Evolutionary conservation across 2,113 vertebrate species (phyloP).

Genomic region (Seriola dumerili): DNA sequence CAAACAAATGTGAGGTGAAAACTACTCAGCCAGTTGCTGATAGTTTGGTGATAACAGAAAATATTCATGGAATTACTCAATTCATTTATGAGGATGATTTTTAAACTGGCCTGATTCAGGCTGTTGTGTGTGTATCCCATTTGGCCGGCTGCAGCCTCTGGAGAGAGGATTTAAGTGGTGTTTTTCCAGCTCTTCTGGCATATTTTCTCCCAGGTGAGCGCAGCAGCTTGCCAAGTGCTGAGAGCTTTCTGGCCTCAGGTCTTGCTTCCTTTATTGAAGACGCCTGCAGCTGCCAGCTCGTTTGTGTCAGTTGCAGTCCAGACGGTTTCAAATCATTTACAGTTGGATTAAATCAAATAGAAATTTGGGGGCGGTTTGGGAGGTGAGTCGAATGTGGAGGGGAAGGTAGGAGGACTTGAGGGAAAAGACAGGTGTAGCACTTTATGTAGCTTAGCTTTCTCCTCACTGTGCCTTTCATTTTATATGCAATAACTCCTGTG

Average conservation of each 20-base stretch:
- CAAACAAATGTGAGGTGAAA: not conserved
- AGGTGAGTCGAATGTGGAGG: constrained; percentile 2
- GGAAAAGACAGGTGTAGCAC: constrained; percentile 34
- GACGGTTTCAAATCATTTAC: constrained; percentile 48
- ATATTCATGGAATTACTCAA: constrained; percentile 33
- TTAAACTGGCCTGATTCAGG: constrained; percentile 18
- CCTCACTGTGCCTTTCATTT: not conserved
- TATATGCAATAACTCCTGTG: not conserved
- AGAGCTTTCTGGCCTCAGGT: constrained; percentile 55
- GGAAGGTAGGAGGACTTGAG: not conserved
- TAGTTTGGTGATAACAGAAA: constrained; percentile 28
- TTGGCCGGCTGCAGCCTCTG: constrained; percentile 36
- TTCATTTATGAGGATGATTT: not conserved
- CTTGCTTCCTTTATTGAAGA: constrained; percentile 55
- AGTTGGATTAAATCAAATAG: constrained; percentile 42
- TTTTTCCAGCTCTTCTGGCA: constrained; percentile 52
- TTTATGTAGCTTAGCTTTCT: constrained; percentile 4
- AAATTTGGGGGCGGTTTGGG: constrained; percentile 8
- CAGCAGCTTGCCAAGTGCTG: constrained; percentile 32
- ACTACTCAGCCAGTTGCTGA: not conserved
- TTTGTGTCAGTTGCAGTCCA: constrained; percentile 54
- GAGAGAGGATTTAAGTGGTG: constrained; percentile 47
- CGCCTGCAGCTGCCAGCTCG: constrained; percentile 45
- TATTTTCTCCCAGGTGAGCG: constrained; percentile 60
- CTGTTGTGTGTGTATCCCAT: constrained; percentile 35